Base-by-base conservation (phyloP, 2,113 vertebrate genomes). In the Melanocharis versteri region DNA sequence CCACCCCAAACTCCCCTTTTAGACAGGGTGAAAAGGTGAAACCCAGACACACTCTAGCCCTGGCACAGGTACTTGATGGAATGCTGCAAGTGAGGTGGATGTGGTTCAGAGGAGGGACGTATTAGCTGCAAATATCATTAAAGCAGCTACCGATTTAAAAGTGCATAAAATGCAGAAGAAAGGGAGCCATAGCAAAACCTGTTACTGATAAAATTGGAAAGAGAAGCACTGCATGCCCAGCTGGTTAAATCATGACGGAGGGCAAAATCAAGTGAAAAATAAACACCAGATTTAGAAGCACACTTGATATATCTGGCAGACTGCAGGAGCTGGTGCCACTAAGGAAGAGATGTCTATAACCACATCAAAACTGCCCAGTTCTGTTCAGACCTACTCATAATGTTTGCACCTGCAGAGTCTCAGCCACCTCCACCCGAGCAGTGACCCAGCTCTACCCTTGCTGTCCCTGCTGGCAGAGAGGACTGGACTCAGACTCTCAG, bases 261-360 rank as follows among this genome's bases (percentile, higher is more conserved):
- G 78, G 68, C 56, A 93, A 93, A 90, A 96, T 13, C 6, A 47
- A 90, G 62, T 1, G 28, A 87, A 86, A 92, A 95, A 86, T 64
- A 92, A 95, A 93, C 83, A 94, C 47, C 90, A 95, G 83, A 90
- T 94, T 94, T 87, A 92, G 69, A 92, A 83, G 47, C 64, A 75
- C 68, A 66, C 56, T 91, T 27, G 39, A 13, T 91, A 1, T 86
- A 60, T 82, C 78, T 68, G 90, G 50, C 76, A 89, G 80, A 48
- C 68, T 70, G 33, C 62, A 73, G 82, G 44, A 73, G 64, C 51
- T 81, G 68, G 39, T 92, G 79, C 39, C 24, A 6, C 47, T 30
- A 2, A 70, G 60, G 56, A 58, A 68, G 64, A 81, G 42, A 13
- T 47, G 21, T 18, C 57, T 61, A 10, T 19, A 76, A 78, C 21